A percentile compares a stretch with the other conserved stretches of the same genome.
phyloP scores from a whole-genome alignment of 2,797 vertebrate genomes.

The Lutjanus campechanus region DNA sequence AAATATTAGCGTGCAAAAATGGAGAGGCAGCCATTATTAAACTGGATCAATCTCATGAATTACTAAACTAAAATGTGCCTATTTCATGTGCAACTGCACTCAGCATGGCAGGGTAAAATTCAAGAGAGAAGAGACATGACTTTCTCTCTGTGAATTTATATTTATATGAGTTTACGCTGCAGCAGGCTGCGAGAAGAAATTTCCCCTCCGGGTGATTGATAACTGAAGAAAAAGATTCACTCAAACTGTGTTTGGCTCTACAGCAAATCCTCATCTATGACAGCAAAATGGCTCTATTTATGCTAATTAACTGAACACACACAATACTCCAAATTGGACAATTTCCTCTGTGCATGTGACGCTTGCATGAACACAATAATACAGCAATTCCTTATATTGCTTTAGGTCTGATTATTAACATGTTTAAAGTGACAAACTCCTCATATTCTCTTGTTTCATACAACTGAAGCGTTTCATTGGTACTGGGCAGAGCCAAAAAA shows the following conservation, averaged over 20 bases:
- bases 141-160: neutral
- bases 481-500: neutral
- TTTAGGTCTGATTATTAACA: neutral
- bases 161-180: neutral
- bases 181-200: neutral
- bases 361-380: neutral
- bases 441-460: neutral
- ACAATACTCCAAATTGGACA: neutral
- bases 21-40: neutral
- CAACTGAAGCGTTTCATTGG: neutral
- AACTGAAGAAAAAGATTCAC: neutral
- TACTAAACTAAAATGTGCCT: neutral
- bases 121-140: neutral
- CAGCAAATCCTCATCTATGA: neutral
- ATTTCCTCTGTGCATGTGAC: neutral
- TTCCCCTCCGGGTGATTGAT: neutral
- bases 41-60: slow-evolving; percentile 29
- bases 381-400: neutral
- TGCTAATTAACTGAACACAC: slow-evolving; percentile 11
- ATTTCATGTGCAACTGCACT: neutral
- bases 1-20: neutral
- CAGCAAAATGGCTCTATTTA: neutral
- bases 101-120: neutral
- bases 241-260: neutral
- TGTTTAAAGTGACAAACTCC: neutral